Conservation (phyloP, 2,113 vertebrate species). For the Pteronura brasiliensis region DNA sequence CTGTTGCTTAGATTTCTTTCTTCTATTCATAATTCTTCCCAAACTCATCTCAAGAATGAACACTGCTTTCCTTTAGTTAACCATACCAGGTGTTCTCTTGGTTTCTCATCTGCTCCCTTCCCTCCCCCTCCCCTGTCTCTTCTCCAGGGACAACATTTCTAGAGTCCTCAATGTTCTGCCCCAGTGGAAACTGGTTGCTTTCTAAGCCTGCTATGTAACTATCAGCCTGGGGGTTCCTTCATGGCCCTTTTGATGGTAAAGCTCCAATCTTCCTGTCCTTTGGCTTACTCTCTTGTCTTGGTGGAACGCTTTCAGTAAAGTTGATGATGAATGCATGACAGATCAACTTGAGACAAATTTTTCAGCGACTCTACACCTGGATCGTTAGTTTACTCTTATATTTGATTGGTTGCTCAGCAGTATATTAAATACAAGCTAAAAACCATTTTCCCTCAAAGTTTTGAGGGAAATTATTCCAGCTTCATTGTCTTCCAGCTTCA, state of each 20-base stretch:
- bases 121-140: fast-evolving
- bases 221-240: neutral
- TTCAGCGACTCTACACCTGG: neutral
- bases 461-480: neutral
- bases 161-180: neutral
- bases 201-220: neutral
- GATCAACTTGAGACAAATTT: neutral
- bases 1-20: neutral
- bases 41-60: neutral
- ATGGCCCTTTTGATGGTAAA: neutral
- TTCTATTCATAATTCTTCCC: neutral
- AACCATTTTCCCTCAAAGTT: neutral
- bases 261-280: neutral
- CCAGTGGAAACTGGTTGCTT: neutral
- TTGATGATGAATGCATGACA: neutral
- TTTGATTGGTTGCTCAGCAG: neutral
- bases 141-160: neutral
- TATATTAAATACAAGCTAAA: neutral
- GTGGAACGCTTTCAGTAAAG: neutral
- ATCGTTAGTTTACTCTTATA: neutral
- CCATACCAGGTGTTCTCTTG: neutral
- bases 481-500: neutral
- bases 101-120: neutral
- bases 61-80: neutral
- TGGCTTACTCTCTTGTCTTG: neutral